Evolutionary conservation across 1,140 invertebrate species (phyloP), one percentile per base, ranked within the genome.

Genomic region (Halesus radiatus): DNA sequence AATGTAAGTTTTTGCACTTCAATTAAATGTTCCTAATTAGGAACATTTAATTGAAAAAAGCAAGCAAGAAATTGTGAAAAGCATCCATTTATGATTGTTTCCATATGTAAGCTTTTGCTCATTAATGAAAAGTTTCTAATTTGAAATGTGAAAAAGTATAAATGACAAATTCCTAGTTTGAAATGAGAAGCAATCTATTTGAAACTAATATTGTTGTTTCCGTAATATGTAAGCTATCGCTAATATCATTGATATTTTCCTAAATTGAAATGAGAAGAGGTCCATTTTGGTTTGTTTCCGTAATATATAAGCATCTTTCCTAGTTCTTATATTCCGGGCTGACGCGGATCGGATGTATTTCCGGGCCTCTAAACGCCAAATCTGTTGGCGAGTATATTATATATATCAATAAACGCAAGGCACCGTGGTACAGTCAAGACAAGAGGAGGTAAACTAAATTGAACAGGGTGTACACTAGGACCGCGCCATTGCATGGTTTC

Each of bases 341-440:
- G 22, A 32, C 18, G 62, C 23, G 23, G 20, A 20, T 56, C n/a
- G 20, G 54, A 7, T 18, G n/a, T 29, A n/a, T n/a, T 20, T 16
- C 10, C 62, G 62, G 29, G 62, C 62, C 29, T 26, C 16, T 26
- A 20, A n/a, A 29, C 22, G 29, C 23, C 62, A 26, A 66, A 66
- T 23, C 23, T 23, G 23, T 6, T 66, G 62, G 16, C 29, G 62
- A 20, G 23, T 23, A 23, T 23, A 66, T 45, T 26, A 66, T 66
- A 29, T 66, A 26, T 32, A 66, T 26, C 18, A n/a, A 52, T 20
- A 37, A 18, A 50, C 45, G 50, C 50, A 54, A 74, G 32, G 70
- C 53, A 74, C 20, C 50, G 15, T n/a, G 32, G 45, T 74, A 74
- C 53, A 74, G 45, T 52, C 72, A 37, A 37, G 37, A 73, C 29